These are phyloP conservation scores for Phrynocephalus forsythii DNA, from an alignment of 2,797 vertebrate genomes.

Conservation along the genomic window DNA sequence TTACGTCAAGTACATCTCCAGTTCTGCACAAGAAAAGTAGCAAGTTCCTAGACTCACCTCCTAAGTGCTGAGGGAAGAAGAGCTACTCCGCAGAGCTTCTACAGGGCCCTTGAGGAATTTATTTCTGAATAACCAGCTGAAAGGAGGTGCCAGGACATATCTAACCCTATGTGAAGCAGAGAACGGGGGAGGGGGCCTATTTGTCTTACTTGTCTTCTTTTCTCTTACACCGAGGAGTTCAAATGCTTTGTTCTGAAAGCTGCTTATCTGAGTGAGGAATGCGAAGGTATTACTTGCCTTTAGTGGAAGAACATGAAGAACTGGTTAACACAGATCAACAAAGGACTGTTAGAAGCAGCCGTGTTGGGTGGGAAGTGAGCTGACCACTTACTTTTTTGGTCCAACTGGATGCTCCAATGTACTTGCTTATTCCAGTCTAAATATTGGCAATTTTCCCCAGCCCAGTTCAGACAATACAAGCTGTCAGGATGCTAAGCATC, in stretches of 20 bases:
- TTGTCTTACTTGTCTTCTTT: conserved; percentile 20
- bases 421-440: conserved; percentile 24
- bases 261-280: conserved; percentile 50
- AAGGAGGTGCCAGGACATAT: conserved; percentile 55
- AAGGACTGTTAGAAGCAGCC: conserved; percentile 42
- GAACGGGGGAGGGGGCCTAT: conserved; percentile 39
- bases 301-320: conserved; percentile 59
- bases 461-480: not conserved
- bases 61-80: conserved; percentile 50
- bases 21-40: conserved; percentile 47
- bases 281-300: conserved; percentile 23
- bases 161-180: conserved; percentile 57
- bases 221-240: conserved; percentile 48
- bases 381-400: conserved; percentile 18
- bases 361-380: not conserved
- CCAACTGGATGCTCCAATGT: not conserved
- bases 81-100: conserved; percentile 21
- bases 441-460: conserved; percentile 11
- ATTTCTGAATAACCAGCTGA: conserved; percentile 48
- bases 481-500: conserved; percentile 8
- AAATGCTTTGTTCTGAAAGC: conserved; percentile 56
- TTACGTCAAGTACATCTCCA: not conserved
- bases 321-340: conserved; percentile 11
- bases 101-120: conserved; percentile 39
- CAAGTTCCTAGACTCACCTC: conserved; percentile 46